Conservation (phyloP, 2,888 invertebrate genomes). For the Spodoptera picta region DNA sequence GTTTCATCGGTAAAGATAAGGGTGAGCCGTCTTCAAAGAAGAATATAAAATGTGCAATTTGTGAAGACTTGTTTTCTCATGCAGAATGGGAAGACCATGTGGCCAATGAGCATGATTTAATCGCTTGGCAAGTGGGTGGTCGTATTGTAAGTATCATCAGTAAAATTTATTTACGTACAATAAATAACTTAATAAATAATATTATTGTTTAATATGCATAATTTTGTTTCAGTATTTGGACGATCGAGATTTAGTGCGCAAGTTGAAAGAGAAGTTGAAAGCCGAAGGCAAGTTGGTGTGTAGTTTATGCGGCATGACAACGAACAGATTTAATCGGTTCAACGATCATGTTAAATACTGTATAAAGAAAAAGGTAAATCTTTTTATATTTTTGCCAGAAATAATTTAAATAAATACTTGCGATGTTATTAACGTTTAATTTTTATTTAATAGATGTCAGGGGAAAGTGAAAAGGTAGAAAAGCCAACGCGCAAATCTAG, state of each 20-base stretch:
- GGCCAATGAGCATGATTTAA: slow-evolving; percentile 61
- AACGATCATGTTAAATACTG: slow-evolving; percentile 62
- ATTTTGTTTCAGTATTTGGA: slow-evolving; percentile 62
- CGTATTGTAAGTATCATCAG: slow-evolving; percentile 62
- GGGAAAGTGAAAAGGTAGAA: slow-evolving; percentile 7
- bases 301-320: slow-evolving; percentile 61
- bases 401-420: neutral
- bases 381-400: neutral
- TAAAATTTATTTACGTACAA: too few relatives aligned
- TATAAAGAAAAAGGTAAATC: slow-evolving; percentile 53
- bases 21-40: slow-evolving; percentile 48
- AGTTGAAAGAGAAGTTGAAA: slow-evolving; percentile 58
- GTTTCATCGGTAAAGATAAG: slow-evolving; percentile 5
- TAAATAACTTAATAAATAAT: too few relatives aligned
- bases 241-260: slow-evolving; percentile 55
- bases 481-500: slow-evolving; percentile 36
- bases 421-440: neutral
- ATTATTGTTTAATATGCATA: too few relatives aligned
- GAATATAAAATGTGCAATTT: slow-evolving; percentile 67
- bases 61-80: slow-evolving; percentile 56
- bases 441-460: slow-evolving; percentile 20
- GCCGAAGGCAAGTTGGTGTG: slow-evolving; percentile 59
- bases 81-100: slow-evolving; percentile 68
- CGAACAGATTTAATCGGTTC: slow-evolving; percentile 57
- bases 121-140: slow-evolving; percentile 65